Evolutionary conservation across 2,113 vertebrate genomes (phyloP), one percentile per base, ranked within the genome.

Genomic region (Hiodon alosoides): DNA sequence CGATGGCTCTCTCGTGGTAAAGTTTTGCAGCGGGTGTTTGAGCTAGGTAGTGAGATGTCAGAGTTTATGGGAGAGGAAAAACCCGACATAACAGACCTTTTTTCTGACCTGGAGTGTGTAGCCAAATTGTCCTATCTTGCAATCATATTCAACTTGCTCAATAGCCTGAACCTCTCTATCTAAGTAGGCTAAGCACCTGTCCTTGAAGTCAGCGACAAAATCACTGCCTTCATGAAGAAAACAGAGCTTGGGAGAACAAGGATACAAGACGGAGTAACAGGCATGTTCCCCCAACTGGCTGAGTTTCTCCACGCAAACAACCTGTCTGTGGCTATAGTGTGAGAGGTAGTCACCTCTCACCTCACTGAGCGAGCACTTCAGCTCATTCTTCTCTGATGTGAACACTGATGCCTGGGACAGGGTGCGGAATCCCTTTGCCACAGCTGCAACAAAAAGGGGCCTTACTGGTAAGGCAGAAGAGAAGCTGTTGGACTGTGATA

Each of bases 161-260:
- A 75, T 59, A 57, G 59, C 66, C 66, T 77, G 62, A 75, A 75
- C 60, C 67, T 67, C 52, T 69, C 68, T 6, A 78, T 74, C 46
- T 68, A 76, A 71, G 73, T 69, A 68, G 11, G 48, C 17, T 72
- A 80, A 59, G 14, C 75, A 47, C 74, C 71, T 59, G 58, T 77
- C 47, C 64, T 77, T 11, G 72, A 80, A 53, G 72, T 75, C n/a
- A 78, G 79, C 57, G 68, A 72, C 79, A 78, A 80, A 74, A 64
- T 75, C 67, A 75, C 16, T n/a, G 55, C 67, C 5, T 80, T 78
- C 51, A 75, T 74, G 62, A 72, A 55, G 50, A 78, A 75, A 80
- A 80, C 68, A 46, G 69, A 77, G 67, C 65, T 71, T 58, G 72
- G 78, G 73, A 73, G 55, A 68, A 72, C 13, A 68, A 66, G 69